A percentile compares a stretch with the other conserved stretches of the same genome.
Evolutionary conservation across 2,113 vertebrate genomes (phyloP).

Genomic region (Theristicus caerulescens): DNA sequence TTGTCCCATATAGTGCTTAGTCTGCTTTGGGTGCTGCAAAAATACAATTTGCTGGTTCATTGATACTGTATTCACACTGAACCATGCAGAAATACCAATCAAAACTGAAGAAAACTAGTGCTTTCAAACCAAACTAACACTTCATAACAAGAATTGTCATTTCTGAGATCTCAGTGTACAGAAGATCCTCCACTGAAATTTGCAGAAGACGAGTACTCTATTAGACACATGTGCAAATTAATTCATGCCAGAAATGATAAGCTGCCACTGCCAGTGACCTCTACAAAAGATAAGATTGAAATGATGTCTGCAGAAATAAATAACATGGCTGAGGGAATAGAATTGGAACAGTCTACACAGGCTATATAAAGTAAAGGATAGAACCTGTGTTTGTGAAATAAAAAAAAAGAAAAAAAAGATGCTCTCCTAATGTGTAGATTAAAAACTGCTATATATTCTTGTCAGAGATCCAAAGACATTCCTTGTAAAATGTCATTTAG

Average conservation of each 20-base stretch:
- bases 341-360: background rate
- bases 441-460: background rate
- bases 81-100: background rate
- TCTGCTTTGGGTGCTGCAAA: background rate
- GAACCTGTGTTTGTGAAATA: background rate
- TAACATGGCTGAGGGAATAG: background rate
- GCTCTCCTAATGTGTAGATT: background rate
- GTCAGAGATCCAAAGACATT: background rate
- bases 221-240: background rate
- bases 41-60: constrained; percentile 7
- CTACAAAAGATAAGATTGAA: constrained; percentile 15
- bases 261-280: background rate
- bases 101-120: background rate
- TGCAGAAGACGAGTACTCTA: background rate
- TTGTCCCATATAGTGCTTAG: background rate
- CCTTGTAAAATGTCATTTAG: background rate
- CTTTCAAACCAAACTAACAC: background rate
- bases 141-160: background rate
- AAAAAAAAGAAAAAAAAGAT: background rate
- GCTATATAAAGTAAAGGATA: background rate
- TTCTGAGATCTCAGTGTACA: background rate
- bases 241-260: constrained; percentile 9
- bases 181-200: background rate
- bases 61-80: background rate
- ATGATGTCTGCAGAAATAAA: background rate